Evolutionary conservation across 2,113 vertebrate genomes (phyloP), one percentile per base, ranked within the genome.

Genomic region (Xenus cinereus): DNA sequence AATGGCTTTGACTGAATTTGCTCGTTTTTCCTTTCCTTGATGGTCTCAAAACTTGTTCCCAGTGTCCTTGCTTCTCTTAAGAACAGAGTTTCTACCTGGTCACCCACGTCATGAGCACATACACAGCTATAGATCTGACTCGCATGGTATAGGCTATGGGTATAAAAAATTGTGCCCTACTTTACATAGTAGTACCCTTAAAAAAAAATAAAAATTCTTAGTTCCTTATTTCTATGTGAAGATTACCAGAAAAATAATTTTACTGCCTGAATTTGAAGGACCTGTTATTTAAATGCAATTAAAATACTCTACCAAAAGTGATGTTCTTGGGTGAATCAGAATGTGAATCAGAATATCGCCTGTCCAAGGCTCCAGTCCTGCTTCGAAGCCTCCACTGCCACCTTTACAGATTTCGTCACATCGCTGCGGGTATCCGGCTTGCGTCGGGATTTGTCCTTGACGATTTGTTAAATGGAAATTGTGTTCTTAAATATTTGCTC

Each of bases 241-340:
- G 26, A 46, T 13, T 64, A n/a, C 7, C 21, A 57, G 57, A 37
- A 63, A 78, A 60, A 72, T 81, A 45, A 56, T 3, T 10, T 18
- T 0, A 0, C 24, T 41, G 4, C 39, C 48, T 35, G 59, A 19
- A 54, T 35, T n/a, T 16, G 32, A 28, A 28, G 8, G 30, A 35
- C 28, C 14, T 72, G 56, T 85, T 85, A 30, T 32, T 90, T 68
- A 71, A 85, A 12, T 43, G 3, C 20, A 37, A 11, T 41, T 4
- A 35, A 39, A 56, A 24, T 53, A 11, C 19, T 80, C 69, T 73
- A 27, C 7, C 39, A 6, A 30, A 60, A 76, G 27, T 27, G 39
- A 23, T 10, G 2, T 28, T 63, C 26, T 59, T 39, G 60, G 43
- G 76, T 16, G 46, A n/a, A n/a, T n/a, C n/a, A n/a, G 35, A 71